Conservation (phyloP, 2,888 invertebrate genomes). For the Psylliodes chrysocephalus region DNA sequence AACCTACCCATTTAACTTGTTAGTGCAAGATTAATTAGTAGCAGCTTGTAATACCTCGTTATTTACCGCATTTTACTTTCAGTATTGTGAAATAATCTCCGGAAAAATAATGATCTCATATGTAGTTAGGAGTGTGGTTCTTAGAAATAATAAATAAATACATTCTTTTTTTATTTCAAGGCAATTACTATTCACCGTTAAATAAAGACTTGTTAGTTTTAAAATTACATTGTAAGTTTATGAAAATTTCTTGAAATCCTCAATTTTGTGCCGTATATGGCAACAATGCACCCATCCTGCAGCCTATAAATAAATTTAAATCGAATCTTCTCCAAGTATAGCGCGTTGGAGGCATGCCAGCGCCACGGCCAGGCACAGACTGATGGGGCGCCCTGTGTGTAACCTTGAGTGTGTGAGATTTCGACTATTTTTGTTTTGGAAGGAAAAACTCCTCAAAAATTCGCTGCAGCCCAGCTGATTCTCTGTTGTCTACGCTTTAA, state of each 20-base stretch:
- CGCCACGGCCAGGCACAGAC: constrained; percentile 53
- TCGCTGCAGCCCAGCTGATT: constrained; percentile 23
- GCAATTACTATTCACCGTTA: too few species aligned
- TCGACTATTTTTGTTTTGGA: constrained; percentile 25
- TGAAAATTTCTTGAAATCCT: not conserved
- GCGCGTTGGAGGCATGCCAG: constrained; percentile 84
- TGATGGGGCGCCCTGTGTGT: constrained; percentile 33
- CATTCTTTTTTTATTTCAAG: too few species aligned
- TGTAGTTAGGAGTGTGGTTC: too few species aligned
- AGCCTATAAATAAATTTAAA: constrained; percentile 77
- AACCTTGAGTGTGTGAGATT: constrained; percentile 28
- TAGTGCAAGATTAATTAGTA: too few species aligned
- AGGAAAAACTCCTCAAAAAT: constrained; percentile 21
- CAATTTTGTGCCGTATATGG: constrained; percentile 21
- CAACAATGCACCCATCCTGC: constrained; percentile 31
- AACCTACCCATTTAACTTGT: too few species aligned
- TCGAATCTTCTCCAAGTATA: constrained; percentile 89
- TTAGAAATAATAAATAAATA: too few species aligned
- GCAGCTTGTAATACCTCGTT: too few species aligned
- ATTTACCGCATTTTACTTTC: too few species aligned
- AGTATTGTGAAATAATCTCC: too few species aligned
- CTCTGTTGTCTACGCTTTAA: not conserved
- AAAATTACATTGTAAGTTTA: not conserved
- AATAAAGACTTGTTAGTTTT: not conserved
- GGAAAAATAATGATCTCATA: too few species aligned